Evolutionary conservation across 2,113 vertebrate species (phyloP), one percentile per base, ranked within the genome.

Genomic region (Caranx ignobilis): DNA sequence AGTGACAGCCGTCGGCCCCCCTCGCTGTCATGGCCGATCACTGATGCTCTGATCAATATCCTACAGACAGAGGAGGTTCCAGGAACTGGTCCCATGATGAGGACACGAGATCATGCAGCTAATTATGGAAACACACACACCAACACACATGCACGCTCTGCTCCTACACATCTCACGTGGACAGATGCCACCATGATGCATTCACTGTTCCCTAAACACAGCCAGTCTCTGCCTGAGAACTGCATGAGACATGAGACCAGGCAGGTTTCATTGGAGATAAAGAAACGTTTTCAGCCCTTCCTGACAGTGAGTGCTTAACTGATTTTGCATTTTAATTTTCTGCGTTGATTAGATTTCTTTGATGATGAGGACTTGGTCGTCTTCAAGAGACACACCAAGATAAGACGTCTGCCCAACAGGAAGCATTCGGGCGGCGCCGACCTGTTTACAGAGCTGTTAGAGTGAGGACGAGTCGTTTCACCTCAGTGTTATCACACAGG

Each of bases 1-100:
- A 85, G 50, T 57, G 76, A 84, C 70, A 82, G 71, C 79, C 60
- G 60, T 76, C 71, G 41, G 68, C 82, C 77, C 34, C 1, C 32
- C 62, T 84, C 39, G 41, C 55, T 37, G 21, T 83, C 61, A 69
- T 56, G 68, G 79, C 79, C 70, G 69, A 74, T 50, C 34, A 81
- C 78, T 79, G 79, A 89, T 90, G 88, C 72, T 67, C 82, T 45
- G 71, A 92, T 90, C 91, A 87, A 88, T 91, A 86, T 86, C 86
- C 85, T 45, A 71, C 75, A 75, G 52, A 73, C 47, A 26, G 62
- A 48, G 60, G 54, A 83, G 32, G 1, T 89, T 89, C 79, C 85
- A 73, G 83, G 74, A 89, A 89, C 34, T 82, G 79, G 83, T 87
- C 63, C 77, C 64, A 72, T 71, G 76, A 87, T 79, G 65, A 85